Conservation (phyloP, 2,888 invertebrate species). For the Neocrepidodera transversa region DNA sequence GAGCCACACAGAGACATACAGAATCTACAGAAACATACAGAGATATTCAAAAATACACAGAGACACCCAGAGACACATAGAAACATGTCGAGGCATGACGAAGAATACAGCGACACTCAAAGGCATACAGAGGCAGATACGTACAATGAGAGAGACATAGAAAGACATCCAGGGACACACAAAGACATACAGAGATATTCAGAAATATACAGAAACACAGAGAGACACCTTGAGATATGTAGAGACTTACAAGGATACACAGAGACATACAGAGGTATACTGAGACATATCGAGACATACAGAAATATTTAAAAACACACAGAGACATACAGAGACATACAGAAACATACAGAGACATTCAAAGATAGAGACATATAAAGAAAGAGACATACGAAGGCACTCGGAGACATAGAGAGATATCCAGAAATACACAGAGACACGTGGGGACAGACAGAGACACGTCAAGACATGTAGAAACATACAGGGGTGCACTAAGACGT, state of each 20-base stretch:
- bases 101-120: background rate
- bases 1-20: background rate
- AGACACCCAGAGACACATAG: background rate
- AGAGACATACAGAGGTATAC: too few relatives aligned
- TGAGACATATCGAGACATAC: background rate
- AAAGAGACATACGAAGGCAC: background rate
- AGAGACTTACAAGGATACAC: too few relatives aligned
- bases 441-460: background rate
- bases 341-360: too few relatives aligned
- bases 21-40: background rate
- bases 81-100: background rate
- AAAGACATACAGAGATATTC: background rate
- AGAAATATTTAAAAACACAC: background rate
- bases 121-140: background rate
- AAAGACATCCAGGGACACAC: background rate
- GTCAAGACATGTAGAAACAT: background rate
- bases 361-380: too few relatives aligned
- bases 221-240: background rate
- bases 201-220: background rate
- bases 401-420: background rate
- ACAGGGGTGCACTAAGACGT: background rate
- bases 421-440: background rate
- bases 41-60: background rate
- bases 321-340: background rate
- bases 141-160: background rate